phyloP scores from a whole-genome alignment of 2,888 invertebrate species.

The Ptycholaimellus sp. region DNA sequence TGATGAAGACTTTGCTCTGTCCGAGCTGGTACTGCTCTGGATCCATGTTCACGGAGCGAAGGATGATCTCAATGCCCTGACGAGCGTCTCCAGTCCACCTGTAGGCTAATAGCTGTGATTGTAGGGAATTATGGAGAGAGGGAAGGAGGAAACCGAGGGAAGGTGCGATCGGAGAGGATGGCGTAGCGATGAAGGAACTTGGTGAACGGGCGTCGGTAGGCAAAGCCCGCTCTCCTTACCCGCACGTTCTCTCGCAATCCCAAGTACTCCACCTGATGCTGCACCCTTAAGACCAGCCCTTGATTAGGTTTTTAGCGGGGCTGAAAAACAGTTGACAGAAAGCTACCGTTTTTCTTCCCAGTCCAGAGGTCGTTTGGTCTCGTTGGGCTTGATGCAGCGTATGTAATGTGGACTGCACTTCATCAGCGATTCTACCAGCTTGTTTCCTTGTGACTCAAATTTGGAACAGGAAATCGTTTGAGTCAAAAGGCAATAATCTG shows the following conservation, averaged over 20 bases:
- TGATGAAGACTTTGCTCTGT: constrained; percentile 42
- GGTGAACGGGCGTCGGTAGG: constrained; percentile 39
- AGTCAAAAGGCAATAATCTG: not conserved
- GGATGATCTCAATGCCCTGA: constrained; percentile 37
- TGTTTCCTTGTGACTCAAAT: constrained; percentile 38
- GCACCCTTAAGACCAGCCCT: constrained; percentile 35
- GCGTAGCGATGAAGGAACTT: constrained; percentile 41
- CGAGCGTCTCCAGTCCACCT: constrained; percentile 35
- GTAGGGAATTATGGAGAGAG: too few relatives aligned
- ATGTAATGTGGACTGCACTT: constrained; percentile 45
- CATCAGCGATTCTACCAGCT: constrained; percentile 41
- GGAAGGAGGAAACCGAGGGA: too few relatives aligned
- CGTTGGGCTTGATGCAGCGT: constrained; percentile 46
- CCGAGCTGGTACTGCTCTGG: constrained; percentile 41
- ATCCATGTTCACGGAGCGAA: constrained; percentile 38
- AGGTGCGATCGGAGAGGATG: too few relatives aligned
- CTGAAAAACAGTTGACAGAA: not conserved
- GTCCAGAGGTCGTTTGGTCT: constrained; percentile 40
- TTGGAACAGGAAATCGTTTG: constrained; percentile 1
- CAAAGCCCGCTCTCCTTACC: constrained; percentile 43
- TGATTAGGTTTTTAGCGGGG: too few relatives aligned
- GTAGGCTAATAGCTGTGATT: too few relatives aligned
- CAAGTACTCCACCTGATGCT: constrained; percentile 44
- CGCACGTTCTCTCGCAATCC: constrained; percentile 44
- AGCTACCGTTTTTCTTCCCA: constrained; percentile 36